A percentile compares a stretch with the other conserved stretches of the same genome.
These are phyloP conservation scores for Marcusenius ussheri DNA, from an alignment of 2,113 vertebrate genomes.

Conservation along the genomic window DNA sequence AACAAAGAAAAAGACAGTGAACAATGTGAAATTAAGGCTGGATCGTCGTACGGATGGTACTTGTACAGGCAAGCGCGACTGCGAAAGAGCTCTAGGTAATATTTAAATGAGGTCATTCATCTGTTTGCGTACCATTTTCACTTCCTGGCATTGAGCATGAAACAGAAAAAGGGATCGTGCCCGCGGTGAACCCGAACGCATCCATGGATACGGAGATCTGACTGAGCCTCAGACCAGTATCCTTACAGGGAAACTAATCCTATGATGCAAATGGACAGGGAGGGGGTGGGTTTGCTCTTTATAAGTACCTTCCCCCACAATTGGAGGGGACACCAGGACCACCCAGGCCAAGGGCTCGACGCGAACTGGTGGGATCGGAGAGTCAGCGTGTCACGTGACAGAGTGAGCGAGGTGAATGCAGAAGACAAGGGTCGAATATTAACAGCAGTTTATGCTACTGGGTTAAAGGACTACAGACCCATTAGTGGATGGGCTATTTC, in stretches of 20 bases:
- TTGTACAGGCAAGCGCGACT: neutral
- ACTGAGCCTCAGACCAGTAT: neutral
- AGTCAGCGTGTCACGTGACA: neutral
- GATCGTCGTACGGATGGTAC: neutral
- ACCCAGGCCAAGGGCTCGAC: neutral
- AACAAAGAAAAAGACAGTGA: neutral
- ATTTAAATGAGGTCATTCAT: conserved; percentile 4
- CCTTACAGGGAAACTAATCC: neutral
- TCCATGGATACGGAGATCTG: neutral
- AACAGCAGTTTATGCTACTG: neutral
- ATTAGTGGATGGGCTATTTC: neutral
- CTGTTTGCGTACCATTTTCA: neutral
- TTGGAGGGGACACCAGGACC: neutral
- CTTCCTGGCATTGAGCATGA: neutral
- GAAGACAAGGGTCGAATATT: neutral
- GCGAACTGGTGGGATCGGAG: neutral
- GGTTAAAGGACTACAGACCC: neutral
- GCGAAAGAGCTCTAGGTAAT: neutral
- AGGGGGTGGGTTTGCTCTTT: neutral
- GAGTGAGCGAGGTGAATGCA: neutral
- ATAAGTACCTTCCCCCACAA: neutral
- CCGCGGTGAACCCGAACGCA: neutral
- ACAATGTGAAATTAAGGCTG: neutral
- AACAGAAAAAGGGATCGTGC: neutral
- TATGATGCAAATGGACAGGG: neutral